phyloP scores from a whole-genome alignment of 2,797 vertebrate species.

The Ctenopoma kingsleyae region DNA sequence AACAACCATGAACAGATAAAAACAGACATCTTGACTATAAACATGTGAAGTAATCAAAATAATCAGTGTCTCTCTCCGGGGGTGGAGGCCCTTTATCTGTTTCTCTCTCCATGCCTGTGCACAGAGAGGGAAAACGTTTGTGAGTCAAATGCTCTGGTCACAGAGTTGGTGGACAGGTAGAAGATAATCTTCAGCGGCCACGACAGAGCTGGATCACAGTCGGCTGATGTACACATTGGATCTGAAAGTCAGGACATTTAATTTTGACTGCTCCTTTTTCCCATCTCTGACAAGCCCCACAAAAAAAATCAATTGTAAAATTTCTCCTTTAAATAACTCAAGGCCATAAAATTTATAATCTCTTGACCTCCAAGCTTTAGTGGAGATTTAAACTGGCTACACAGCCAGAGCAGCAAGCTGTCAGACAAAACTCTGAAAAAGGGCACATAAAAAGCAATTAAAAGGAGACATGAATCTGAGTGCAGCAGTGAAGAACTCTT shows the following conservation, averaged over 20 bases:
- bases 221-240: not conserved
- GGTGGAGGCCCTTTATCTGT: too few species aligned
- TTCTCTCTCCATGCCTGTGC: too few species aligned
- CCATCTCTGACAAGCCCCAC: not conserved
- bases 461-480: slow-evolving; percentile 14
- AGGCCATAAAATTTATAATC: not conserved
- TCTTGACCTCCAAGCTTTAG: slow-evolving; percentile 1
- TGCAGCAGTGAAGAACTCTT: slow-evolving; percentile 4
- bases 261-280: not conserved
- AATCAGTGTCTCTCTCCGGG: too few species aligned
- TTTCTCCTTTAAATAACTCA: slow-evolving; percentile 16
- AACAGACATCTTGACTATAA: too few species aligned
- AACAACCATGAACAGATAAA: too few species aligned
- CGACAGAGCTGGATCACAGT: too few species aligned
- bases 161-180: not conserved
- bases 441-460: not conserved
- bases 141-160: not conserved
- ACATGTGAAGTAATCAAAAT: too few species aligned
- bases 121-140: too few species aligned
- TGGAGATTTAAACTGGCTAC: slow-evolving; percentile 4
- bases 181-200: too few species aligned
- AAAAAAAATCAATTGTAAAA: too few species aligned
- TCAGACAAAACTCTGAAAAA: slow-evolving; percentile 23
- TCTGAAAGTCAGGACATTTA: not conserved
- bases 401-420: slow-evolving; percentile 18